A percentile compares a stretch with the other conserved stretches of the same genome.
Conservation (phyloP, 2,888 invertebrate genomes). For the Diarsia rubi region DNA sequence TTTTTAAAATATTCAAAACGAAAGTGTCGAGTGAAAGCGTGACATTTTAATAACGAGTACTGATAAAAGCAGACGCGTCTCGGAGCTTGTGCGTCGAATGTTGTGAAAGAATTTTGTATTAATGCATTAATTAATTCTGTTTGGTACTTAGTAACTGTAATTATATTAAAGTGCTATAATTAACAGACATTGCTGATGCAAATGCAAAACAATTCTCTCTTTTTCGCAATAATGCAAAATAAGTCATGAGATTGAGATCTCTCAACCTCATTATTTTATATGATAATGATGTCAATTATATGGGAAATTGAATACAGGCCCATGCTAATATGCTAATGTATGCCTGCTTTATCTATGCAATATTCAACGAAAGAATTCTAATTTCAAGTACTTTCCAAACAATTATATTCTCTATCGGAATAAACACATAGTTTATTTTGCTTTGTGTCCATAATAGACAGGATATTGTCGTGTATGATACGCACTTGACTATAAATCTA, state of each 20-base stretch:
- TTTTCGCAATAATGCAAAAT: slow-evolving; percentile 13
- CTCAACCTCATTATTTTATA: too few relatives aligned
- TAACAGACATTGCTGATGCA: slow-evolving; percentile 25
- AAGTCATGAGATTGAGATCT: neutral
- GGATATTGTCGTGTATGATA: neutral
- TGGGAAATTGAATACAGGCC: neutral
- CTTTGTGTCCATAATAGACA: slow-evolving; percentile 1
- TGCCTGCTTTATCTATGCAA: neutral
- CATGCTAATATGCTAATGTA: neutral
- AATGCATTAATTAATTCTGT: slow-evolving; percentile 49
- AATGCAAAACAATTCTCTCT: neutral
- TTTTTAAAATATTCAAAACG: slow-evolving; percentile 78
- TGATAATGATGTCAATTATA: slow-evolving; percentile 5
- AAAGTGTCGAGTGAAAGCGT: slow-evolving; percentile 83
- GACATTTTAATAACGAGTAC: slow-evolving; percentile 79
- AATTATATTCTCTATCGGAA: neutral
- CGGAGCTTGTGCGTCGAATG: slow-evolving; percentile 30
- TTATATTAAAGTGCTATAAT: slow-evolving; percentile 48
- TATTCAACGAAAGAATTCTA: neutral
- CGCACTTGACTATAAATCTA: slow-evolving; percentile 6
- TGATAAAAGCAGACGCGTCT: slow-evolving; percentile 68
- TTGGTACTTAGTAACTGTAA: slow-evolving; percentile 43
- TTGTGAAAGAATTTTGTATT: slow-evolving; percentile 57
- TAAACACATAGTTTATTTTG: neutral
- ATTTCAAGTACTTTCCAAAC: neutral